phyloP scores from a whole-genome alignment of 2,888 invertebrate species.

The Hanleya hanleyi region DNA sequence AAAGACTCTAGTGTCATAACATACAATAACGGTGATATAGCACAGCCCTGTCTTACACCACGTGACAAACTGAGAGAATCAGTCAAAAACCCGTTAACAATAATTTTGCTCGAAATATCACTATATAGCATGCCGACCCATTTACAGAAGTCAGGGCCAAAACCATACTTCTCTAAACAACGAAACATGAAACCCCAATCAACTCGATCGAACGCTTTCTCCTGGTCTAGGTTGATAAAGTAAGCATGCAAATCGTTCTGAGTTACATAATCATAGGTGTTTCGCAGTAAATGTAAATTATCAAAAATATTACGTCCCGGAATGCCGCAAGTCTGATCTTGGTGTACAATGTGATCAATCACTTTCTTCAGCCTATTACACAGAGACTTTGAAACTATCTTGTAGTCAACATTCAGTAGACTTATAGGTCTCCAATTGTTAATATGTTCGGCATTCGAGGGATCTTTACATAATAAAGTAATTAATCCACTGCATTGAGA shows the following conservation, averaged over 20 bases:
- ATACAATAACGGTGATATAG: too few species aligned
- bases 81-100: too few species aligned
- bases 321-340: conserved; percentile 42
- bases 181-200: conserved; percentile 40
- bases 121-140: too few species aligned
- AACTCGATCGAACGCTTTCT: conserved; percentile 48
- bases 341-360: conserved; percentile 29
- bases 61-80: too few species aligned
- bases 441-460: conserved; percentile 25
- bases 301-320: conserved; percentile 43
- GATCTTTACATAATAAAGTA: conserved; percentile 42
- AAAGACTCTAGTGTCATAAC: too few species aligned
- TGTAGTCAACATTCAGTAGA: conserved; percentile 41
- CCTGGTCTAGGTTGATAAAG: conserved; percentile 45
- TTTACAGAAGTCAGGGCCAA: too few species aligned
- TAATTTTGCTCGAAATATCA: too few species aligned
- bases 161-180: conserved; percentile 35
- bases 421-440: conserved; percentile 45
- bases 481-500: conserved; percentile 25
- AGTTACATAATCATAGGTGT: conserved; percentile 39
- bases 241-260: conserved; percentile 33
- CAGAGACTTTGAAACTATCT: conserved; percentile 42
- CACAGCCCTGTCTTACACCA: too few species aligned
- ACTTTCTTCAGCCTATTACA: conserved; percentile 32
- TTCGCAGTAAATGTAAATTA: conserved; percentile 38